A percentile compares a stretch with the other conserved stretches of the same genome.
Evolutionary conservation across 2,888 invertebrate species (phyloP).

Genomic region (Stegophylla sp.): DNA sequence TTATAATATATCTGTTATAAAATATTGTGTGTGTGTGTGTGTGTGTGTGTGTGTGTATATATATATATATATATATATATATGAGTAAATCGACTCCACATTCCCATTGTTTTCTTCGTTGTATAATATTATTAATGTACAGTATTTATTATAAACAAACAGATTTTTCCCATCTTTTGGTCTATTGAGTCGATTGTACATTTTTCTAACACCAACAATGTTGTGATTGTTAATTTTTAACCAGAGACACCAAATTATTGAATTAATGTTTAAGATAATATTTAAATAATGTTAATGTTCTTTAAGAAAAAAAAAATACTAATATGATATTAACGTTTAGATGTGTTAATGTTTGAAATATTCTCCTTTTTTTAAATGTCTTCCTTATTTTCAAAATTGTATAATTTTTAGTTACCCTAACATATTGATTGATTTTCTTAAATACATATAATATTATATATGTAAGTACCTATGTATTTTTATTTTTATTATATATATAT

Average conservation of each 20-base stretch:
- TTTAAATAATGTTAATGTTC: conserved; percentile 54
- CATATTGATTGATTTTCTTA: conserved; percentile 35
- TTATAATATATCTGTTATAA: conserved; percentile 49
- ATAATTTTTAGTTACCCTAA: conserved; percentile 58
- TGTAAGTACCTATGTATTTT: conserved; percentile 36
- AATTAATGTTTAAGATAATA: conserved; percentile 58
- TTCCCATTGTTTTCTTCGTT: conserved; percentile 54
- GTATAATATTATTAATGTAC: conserved; percentile 42
- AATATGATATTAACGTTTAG: conserved; percentile 56
- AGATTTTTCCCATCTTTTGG: conserved; percentile 31
- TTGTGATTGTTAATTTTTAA: conserved; percentile 59
- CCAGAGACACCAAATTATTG: conserved; percentile 57
- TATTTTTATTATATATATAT: conserved; percentile 25
- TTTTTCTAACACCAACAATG: conserved; percentile 59
- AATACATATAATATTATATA: conserved; percentile 24
- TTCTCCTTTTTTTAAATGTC: conserved; percentile 54
- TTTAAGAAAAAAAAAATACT: conserved; percentile 43
- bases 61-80: too few species aligned
- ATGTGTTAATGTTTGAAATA: conserved; percentile 58
- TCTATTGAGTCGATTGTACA: conserved; percentile 58
- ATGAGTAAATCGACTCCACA: conserved; percentile 54
- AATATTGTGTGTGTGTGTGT: too few species aligned
- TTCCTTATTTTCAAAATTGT: conserved; percentile 52
- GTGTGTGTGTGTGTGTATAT: too few species aligned
- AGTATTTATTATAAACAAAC: conserved; percentile 51